Evolutionary conservation across 2,113 vertebrate species (phyloP), one percentile per base, ranked within the genome.

Genomic region (Cyprinodon brontotheroides): DNA sequence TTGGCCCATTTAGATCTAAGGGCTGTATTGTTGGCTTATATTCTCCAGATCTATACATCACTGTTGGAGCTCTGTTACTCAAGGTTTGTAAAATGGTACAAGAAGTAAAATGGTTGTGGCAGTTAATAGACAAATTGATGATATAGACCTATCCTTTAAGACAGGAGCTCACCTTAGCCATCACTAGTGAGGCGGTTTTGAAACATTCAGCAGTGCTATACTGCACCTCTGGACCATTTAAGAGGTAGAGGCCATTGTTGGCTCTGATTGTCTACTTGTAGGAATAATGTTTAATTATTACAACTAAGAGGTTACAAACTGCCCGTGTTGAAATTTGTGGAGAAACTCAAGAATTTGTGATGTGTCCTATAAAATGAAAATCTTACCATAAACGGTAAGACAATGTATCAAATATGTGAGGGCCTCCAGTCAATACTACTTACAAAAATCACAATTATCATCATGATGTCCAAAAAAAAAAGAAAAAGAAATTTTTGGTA

Each of bases 121-220:
- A 57, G 45, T 72, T 75, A 75, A 84, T 73, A 81, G 66, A 82
- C 68, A 77, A 77, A 83, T 84, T 81, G 76, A 74, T 86, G 83
- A 87, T 84, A 62, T 36, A 77, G 69, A 70, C 62, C 81, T 38
- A 75, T 75, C 80, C 69, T 43, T 72, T 86, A 77, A 53, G 77
- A 83, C 72, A 75, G 83, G 67, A 87, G 83, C 75, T 83, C 75
- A 78, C 76, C 76, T 78, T 61, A 86, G 87, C 88, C 85, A 65
- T 93, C 92, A 93, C 92, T 92, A 93, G 92, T 93, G 87, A 91
- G 88, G 91, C 88, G 91, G 91, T 89, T 82, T 89, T 81, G 62
- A 86, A 90, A 92, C 90, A 92, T 93, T 90, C 89, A 91, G 69
- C 15, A 83, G 81, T 82, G 89, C 82, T 86, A 68, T 86, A 84